Conservation (phyloP, 2,797 vertebrate genomes). For the Bradypodion ventrale region DNA sequence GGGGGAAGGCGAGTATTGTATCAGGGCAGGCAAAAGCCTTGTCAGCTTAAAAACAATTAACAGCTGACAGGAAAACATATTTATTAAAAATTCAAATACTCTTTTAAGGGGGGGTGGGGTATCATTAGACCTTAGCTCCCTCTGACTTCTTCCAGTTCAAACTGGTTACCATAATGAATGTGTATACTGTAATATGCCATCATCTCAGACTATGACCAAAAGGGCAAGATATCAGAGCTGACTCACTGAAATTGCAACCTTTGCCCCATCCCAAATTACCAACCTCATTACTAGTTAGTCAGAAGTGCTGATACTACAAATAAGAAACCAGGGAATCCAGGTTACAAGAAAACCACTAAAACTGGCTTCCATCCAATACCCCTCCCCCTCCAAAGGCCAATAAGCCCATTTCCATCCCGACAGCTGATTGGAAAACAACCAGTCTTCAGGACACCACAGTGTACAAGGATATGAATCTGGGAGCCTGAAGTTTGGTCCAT, state of each 20-base stretch:
- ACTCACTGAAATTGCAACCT: background rate
- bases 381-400: background rate
- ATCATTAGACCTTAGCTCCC: background rate
- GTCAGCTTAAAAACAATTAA: background rate
- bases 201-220: conserved; percentile 20
- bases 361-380: background rate
- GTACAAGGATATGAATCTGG: background rate
- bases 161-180: background rate
- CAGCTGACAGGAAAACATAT: background rate
- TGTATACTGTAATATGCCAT: background rate
- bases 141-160: background rate
- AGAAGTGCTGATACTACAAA: conserved; percentile 50
- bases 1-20: too few species aligned
- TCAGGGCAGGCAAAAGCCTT: background rate
- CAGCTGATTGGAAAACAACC: background rate
- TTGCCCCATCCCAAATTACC: background rate
- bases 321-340: conserved; percentile 45
- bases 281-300: background rate
- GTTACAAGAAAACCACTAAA: conserved; percentile 30
- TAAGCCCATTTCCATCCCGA: background rate
- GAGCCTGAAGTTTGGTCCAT: background rate
- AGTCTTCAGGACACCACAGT: too few species aligned
- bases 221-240: rapidly evolving
- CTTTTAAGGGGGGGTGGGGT: background rate
- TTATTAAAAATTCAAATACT: background rate